A percentile compares a stretch with the other conserved stretches of the same genome.
Evolutionary conservation across 2,113 vertebrate species (phyloP).

Genomic region (Mustelus asterias): DNA sequence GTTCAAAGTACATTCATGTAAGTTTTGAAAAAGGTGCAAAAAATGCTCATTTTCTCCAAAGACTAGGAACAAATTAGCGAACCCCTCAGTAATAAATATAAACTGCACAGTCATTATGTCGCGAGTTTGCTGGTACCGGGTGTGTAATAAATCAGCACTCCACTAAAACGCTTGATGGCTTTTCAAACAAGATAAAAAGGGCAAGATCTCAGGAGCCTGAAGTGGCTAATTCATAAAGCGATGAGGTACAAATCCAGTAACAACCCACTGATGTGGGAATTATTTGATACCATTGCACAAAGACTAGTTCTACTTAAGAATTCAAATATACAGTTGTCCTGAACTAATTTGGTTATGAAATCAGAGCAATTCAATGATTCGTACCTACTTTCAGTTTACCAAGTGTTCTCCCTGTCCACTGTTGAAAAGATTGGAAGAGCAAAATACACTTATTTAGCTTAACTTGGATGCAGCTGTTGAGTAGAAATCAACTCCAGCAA

Average conservation of each 20-base stretch:
- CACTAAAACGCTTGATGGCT: background rate
- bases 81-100: background rate
- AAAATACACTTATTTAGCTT: background rate
- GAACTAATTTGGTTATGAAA: background rate
- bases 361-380: background rate
- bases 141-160: background rate
- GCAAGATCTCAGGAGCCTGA: background rate
- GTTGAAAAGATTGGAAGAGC: background rate
- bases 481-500: background rate
- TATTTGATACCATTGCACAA: background rate
- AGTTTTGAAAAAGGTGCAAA: background rate
- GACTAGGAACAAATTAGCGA: background rate
- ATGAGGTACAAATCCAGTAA: background rate
- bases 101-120: background rate
- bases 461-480: too few species aligned
- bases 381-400: background rate
- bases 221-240: background rate
- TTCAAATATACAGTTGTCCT: background rate
- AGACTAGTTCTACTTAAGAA: background rate
- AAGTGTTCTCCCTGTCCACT: background rate
- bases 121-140: background rate
- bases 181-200: background rate
- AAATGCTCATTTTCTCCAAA: background rate
- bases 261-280: background rate
- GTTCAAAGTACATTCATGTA: background rate